Evolutionary conservation across 2,113 vertebrate species (phyloP), one percentile per base, ranked within the genome.

Genomic region (Podarcis raffonei): DNA sequence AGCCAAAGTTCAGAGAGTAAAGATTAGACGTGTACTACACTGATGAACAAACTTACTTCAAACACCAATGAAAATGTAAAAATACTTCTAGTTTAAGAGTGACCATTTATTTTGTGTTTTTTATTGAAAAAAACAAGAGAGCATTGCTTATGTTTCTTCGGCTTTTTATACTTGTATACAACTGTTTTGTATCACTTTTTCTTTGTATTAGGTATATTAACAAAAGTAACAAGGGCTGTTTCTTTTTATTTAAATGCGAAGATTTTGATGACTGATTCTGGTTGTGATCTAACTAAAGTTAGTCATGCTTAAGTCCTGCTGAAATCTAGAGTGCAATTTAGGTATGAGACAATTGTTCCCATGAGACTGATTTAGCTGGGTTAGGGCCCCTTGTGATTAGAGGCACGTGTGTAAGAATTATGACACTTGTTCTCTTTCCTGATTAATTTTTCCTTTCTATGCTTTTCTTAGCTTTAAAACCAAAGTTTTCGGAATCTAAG

Each of bases 401-500:
- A n/a, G 37, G 20, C 4, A 65, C 6, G 18, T 68, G 23, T 68
- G 13, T 68, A 68, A 23, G 65, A 83, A 68, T 68, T 25, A 2
- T 78, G 20, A 30, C 8, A 39, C 27, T 66, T 78, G 18, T 32
- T 48, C 11, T 89, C 27, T 59, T 32, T 82, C 25, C 72, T 6
- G 3, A 35, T 25, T 1, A 57, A 81, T 35, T 84, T 72, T 1
- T 3, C 66, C 1, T 76, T n/a, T 83, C 42, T 83, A 37, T 84
- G 22, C 6, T 30, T 59, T 82, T 7, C 76, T 84, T 93, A 99
- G 98, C 98, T 59, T 96, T 99, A 95, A 99, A 99, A 95, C 99
- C 99, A 81, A 99, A 99, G 95, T 99, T 99, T 95, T 98, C 99
- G 11, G 98, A 98, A 92, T 99, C 99, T 86, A 98, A 98, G 96